A percentile compares a stretch with the other conserved stretches of the same genome.
Conservation (phyloP, 1,140 invertebrate genomes). For the Copidosoma floridanum region DNA sequence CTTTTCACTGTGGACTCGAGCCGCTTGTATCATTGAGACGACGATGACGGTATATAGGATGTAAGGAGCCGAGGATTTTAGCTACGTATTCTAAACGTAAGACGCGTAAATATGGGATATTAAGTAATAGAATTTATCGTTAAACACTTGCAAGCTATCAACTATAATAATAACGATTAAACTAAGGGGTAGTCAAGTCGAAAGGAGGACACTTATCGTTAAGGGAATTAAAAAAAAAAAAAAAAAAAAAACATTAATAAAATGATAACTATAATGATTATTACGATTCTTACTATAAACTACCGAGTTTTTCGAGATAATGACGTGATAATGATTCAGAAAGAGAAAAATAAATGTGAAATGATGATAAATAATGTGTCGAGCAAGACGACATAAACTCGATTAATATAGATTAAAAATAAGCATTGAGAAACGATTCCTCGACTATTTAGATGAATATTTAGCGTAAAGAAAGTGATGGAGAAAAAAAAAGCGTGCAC, state of each 20-base stretch:
- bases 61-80: too few species aligned
- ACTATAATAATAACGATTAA: constrained; percentile 56
- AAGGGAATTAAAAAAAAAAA: too few species aligned
- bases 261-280: constrained; percentile 55
- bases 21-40: too few species aligned
- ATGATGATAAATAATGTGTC: background rate
- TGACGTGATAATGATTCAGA: constrained; percentile 54
- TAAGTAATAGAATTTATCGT: constrained; percentile 58
- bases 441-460: constrained; percentile 53
- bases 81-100: constrained; percentile 52
- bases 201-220: constrained; percentile 44
- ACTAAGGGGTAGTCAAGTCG: constrained; percentile 39
- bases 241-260: constrained; percentile 44
- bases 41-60: too few species aligned
- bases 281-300: constrained; percentile 47
- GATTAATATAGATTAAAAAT: too few species aligned
- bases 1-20: too few species aligned
- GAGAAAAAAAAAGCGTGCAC: constrained; percentile 26
- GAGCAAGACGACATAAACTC: constrained; percentile 20
- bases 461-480: constrained; percentile 44
- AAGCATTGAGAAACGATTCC: constrained; percentile 36
- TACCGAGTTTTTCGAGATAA: constrained; percentile 53
- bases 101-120: constrained; percentile 51
- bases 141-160: constrained; percentile 56
- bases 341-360: constrained; percentile 17